Base-by-base conservation (phyloP, 2,888 invertebrate species). In the Axea sp. region DNA sequence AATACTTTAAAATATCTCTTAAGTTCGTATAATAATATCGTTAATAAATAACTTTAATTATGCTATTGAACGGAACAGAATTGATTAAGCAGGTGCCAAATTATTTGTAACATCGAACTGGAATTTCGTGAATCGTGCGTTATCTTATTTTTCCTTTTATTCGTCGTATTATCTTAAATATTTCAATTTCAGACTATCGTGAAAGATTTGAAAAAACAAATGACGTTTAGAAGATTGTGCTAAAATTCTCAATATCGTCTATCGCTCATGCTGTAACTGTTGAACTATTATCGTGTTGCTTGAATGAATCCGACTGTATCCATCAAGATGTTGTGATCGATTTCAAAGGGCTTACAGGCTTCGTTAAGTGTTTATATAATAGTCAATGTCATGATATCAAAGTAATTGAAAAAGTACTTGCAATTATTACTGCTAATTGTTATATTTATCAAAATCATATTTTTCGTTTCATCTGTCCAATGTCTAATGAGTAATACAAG, bases 251-350 rank as follows among this genome's bases (percentile, higher is more conserved):
- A 55, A 47, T 57, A 64, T 53, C 14, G 41, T 39, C 39, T 31
- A 33, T 47, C 62, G 47, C 35, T 55, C 39, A 55, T 17, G 41
- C 49, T 31, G 43, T 53, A 53, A 69, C 30, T 43, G 22, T 35
- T 31, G 22, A 15, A 22, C 28, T 33, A 28, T 65, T 37, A 14
- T 37, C 55, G 8, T 8, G 30, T 55, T 65, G 41, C 43, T 47
- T 51, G 43, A 53, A 41, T 17, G 45, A 43, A 35, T 33, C 28
- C 51, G 22, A 28, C 41, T 41, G 39, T 33, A 51, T 60, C 19
- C 53, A 45, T 53, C 53, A 24, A 53, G 60, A 57, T 68, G 24
- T 51, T 28, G 30, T 43, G 51, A 47, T 71, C 62, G 45, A 62
- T 71, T 31, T 39, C 45, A 45, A 71, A 53, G 53, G 43, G 69